phyloP scores from a whole-genome alignment of 2,113 vertebrate genomes.

The Mastomys natalensis region DNA sequence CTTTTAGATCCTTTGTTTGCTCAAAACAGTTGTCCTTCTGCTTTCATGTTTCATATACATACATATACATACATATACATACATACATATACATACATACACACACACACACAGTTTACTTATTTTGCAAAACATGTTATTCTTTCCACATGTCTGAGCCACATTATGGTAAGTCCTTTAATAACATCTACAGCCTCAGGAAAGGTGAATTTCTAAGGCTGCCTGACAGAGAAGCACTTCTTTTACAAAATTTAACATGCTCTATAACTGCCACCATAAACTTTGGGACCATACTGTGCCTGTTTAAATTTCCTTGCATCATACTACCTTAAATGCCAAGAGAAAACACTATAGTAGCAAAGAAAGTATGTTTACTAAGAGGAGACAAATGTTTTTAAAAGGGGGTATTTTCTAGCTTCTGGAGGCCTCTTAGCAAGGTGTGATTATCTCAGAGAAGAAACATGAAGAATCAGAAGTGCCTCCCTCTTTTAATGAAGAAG shows the following conservation, averaged over 20 bases:
- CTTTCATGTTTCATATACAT: neutral
- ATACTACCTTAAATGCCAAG: slow-evolving; percentile 16
- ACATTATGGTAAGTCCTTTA: slow-evolving; percentile 23
- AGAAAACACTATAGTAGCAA: slow-evolving; percentile 19
- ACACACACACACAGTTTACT: too few species aligned
- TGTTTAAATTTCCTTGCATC: slow-evolving; percentile 39
- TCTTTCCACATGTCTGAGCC: slow-evolving; percentile 1
- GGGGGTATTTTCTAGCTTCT: neutral
- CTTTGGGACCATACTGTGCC: neutral
- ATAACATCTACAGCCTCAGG: neutral
- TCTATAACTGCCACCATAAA: neutral
- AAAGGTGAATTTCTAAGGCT: slow-evolving; percentile 35
- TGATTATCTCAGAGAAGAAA: slow-evolving; percentile 51
- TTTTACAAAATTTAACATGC: slow-evolving; percentile 21
- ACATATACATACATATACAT: neutral
- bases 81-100: neutral
- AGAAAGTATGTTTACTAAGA: slow-evolving; percentile 10
- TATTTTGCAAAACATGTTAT: neutral
- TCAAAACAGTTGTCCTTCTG: neutral
- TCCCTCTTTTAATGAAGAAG: slow-evolving; percentile 12
- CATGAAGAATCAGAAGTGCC: neutral
- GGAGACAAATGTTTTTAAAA: neutral
- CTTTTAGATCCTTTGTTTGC: neutral
- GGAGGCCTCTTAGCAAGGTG: neutral
- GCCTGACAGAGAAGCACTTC: neutral